phyloP scores from a whole-genome alignment of 2,888 invertebrate species.

The Theodoxus fluviatilis region DNA sequence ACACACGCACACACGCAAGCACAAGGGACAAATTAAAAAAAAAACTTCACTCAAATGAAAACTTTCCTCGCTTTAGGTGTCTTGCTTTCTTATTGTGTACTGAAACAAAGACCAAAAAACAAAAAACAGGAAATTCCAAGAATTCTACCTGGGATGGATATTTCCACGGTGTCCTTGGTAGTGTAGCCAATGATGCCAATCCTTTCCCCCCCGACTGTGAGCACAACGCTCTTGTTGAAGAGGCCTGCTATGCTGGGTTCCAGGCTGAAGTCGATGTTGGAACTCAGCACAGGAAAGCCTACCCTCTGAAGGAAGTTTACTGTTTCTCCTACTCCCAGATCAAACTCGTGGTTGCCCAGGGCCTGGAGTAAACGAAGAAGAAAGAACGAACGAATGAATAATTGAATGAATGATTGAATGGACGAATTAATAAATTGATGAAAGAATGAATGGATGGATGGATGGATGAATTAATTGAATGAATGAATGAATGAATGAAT shows the following conservation, averaged over 20 bases:
- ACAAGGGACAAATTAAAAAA: too few relatives aligned
- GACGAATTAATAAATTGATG: too few relatives aligned
- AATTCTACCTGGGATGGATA: conserved; percentile 43
- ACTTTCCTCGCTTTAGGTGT: too few relatives aligned
- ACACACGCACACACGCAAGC: too few relatives aligned
- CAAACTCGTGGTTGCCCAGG: conserved; percentile 94
- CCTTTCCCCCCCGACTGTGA: conserved; percentile 73
- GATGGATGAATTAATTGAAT: too few relatives aligned
- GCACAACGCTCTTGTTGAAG: conserved; percentile 74
- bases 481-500: too few relatives aligned
- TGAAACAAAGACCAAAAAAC: too few relatives aligned
- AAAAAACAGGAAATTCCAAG: not conserved
- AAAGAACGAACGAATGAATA: too few relatives aligned
- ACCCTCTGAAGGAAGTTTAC: conserved; percentile 77
- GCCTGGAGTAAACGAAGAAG: conserved; percentile 73
- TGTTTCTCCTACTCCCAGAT: conserved; percentile 78
- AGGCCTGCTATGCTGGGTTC: conserved; percentile 72
- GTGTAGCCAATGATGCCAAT: conserved; percentile 88
- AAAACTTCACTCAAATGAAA: not conserved
- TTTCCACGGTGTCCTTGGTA: conserved; percentile 76
- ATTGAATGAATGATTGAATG: too few relatives aligned
- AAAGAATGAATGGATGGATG: too few relatives aligned
- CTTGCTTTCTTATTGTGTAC: too few relatives aligned
- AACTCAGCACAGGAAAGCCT: conserved; percentile 77
- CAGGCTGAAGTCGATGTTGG: conserved; percentile 77